phyloP scores from a whole-genome alignment of 2,888 invertebrate genomes.

The Sylvicola cinctus region DNA sequence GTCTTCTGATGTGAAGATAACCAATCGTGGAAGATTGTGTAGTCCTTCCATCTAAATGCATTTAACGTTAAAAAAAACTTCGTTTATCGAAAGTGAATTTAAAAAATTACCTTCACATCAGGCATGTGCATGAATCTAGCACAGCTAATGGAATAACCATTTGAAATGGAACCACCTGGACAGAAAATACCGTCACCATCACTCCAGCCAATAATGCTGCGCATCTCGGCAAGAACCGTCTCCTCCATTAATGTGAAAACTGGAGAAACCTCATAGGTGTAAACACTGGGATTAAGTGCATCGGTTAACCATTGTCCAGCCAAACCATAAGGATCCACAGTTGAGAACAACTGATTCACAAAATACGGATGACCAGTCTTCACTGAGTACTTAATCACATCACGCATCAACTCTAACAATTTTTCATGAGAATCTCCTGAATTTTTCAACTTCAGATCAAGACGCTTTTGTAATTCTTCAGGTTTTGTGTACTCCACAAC shows the following conservation, averaged over 20 bases:
- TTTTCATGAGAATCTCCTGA: slow-evolving; percentile 42
- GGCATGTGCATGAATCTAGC: slow-evolving; percentile 54
- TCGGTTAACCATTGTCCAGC: slow-evolving; percentile 72
- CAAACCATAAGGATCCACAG: slow-evolving; percentile 65
- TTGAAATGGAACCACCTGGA: slow-evolving; percentile 78
- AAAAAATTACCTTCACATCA: slow-evolving; percentile 43
- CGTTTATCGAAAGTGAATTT: not conserved
- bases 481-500: slow-evolving; percentile 72
- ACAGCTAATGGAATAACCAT: slow-evolving; percentile 78
- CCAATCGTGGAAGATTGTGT: slow-evolving; percentile 44
- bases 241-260: slow-evolving; percentile 78
- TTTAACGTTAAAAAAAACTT: not conserved
- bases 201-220: slow-evolving; percentile 48
- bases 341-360: slow-evolving; percentile 71
- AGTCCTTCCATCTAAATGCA: slow-evolving; percentile 42
- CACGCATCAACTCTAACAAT: slow-evolving; percentile 40
- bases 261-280: slow-evolving; percentile 78
- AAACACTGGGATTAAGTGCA: slow-evolving; percentile 68
- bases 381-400: slow-evolving; percentile 66
- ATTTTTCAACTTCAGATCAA: slow-evolving; percentile 41
- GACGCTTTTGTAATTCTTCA: slow-evolving; percentile 38
- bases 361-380: slow-evolving; percentile 82
- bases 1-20: slow-evolving; percentile 70
- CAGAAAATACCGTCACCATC: slow-evolving; percentile 73
- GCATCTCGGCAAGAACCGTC: slow-evolving; percentile 57